Percentiles rank a stretch among this genome's conserved stretches.
phyloP scores from a whole-genome alignment of 2,888 invertebrate genomes.

The Pediacus dermestoides region DNA sequence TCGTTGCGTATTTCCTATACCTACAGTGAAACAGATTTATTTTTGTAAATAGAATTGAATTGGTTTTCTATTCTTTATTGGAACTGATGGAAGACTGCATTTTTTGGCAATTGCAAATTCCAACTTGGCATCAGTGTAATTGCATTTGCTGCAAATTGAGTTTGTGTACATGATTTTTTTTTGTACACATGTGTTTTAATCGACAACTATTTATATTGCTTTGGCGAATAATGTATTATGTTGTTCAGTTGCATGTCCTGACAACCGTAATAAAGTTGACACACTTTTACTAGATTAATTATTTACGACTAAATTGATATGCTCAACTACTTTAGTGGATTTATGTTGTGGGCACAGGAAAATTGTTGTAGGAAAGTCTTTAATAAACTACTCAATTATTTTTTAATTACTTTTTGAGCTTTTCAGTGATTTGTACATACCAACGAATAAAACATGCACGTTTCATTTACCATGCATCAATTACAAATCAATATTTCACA shows the following conservation, averaged over 20 bases:
- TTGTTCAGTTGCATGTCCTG: constrained; percentile 13
- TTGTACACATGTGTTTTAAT: constrained; percentile 13
- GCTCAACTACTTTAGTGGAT: too few relatives aligned
- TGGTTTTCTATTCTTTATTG: constrained; percentile 24
- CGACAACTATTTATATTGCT: constrained; percentile 13
- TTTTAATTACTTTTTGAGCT: too few relatives aligned
- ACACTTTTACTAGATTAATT: constrained; percentile 14
- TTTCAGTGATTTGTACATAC: too few relatives aligned
- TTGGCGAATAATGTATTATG: constrained; percentile 10
- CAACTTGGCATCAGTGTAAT: constrained; percentile 18
- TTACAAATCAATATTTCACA: too few relatives aligned
- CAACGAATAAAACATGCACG: too few relatives aligned
- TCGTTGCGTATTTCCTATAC: constrained; percentile 14
- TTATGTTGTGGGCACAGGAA: too few relatives aligned
- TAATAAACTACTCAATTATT: too few relatives aligned
- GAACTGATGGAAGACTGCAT: constrained; percentile 6
- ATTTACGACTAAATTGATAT: constrained; percentile 13
- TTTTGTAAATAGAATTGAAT: constrained; percentile 24
- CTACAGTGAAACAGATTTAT: constrained; percentile 25
- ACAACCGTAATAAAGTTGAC: constrained; percentile 12
- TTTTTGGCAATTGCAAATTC: constrained; percentile 15
- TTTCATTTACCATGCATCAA: too few relatives aligned
- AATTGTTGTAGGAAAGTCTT: too few relatives aligned
- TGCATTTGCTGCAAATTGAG: constrained; percentile 16
- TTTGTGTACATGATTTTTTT: constrained; percentile 11